Percentiles rank a stretch among this genome's conserved stretches.
phyloP scores from a whole-genome alignment of 1,140 invertebrate species.

The Muscidifurax raptorellus region DNA sequence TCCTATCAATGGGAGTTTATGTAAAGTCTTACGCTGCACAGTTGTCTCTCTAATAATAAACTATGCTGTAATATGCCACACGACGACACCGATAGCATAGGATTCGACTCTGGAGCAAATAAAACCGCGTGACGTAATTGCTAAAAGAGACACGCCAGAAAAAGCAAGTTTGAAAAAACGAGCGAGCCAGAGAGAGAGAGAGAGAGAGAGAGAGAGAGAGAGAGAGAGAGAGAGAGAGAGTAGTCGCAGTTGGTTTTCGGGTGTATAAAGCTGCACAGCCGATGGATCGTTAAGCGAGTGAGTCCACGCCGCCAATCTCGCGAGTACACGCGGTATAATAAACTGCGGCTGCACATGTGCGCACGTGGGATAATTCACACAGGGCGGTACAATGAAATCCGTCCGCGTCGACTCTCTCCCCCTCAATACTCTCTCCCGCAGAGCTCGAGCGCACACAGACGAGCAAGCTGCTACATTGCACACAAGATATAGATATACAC shows the following conservation, averaged over 20 bases:
- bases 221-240: background rate
- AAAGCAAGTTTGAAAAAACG: background rate
- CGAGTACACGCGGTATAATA: background rate
- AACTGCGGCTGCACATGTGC: background rate
- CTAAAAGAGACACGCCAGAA: background rate
- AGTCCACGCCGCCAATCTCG: background rate
- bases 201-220: background rate
- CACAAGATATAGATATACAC: background rate
- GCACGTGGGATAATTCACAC: conserved; percentile 37
- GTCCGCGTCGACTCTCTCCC: background rate
- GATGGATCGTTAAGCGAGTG: background rate
- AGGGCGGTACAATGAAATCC: background rate
- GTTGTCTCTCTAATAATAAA: too few relatives aligned
- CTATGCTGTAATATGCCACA: too few relatives aligned
- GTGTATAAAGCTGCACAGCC: background rate
- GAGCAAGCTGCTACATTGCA: background rate
- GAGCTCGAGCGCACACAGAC: background rate
- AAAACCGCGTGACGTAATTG: background rate
- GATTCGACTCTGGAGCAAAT: too few relatives aligned
- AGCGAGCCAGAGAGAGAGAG: background rate
- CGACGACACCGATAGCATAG: too few relatives aligned
- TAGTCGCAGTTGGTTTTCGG: background rate
- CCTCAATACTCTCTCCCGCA: background rate
- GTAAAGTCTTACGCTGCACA: too few relatives aligned
- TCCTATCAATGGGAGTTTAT: background rate